phyloP scores from a whole-genome alignment of 2,888 invertebrate genomes.

The Agonopterix heracliana region DNA sequence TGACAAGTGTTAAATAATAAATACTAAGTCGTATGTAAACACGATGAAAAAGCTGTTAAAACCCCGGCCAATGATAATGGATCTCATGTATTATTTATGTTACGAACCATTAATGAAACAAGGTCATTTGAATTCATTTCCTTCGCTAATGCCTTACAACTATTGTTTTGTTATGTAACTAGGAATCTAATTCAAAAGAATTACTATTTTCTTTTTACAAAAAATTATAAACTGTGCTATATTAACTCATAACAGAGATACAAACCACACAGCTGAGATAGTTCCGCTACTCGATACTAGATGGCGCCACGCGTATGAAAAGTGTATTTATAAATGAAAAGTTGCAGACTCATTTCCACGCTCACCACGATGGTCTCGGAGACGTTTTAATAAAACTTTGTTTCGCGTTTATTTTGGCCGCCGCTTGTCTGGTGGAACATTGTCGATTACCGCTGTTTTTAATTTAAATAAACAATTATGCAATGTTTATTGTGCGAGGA shows the following conservation, averaged over 20 bases:
- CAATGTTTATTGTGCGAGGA: not conserved
- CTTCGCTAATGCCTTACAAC: slow-evolving; percentile 23
- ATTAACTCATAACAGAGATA: not conserved
- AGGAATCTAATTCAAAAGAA: not conserved
- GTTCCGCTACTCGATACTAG: slow-evolving; percentile 58
- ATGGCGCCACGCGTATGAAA: slow-evolving; percentile 42
- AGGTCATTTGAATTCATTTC: slow-evolving; percentile 68
- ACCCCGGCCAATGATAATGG: slow-evolving; percentile 54
- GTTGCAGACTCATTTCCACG: slow-evolving; percentile 27
- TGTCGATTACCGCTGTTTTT: slow-evolving; percentile 34
- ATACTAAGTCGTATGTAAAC: slow-evolving; percentile 24
- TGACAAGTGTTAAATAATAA: slow-evolving; percentile 12
- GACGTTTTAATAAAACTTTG: slow-evolving; percentile 55
- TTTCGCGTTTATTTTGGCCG: slow-evolving; percentile 50
- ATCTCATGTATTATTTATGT: slow-evolving; percentile 65
- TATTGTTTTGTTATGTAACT: not conserved
- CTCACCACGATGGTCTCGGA: slow-evolving; percentile 37
- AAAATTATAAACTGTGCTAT: not conserved
- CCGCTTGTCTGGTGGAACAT: slow-evolving; percentile 33
- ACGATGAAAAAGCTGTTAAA: slow-evolving; percentile 47
- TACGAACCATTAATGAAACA: slow-evolving; percentile 58
- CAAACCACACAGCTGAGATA: slow-evolving; percentile 4
- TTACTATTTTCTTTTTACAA: not conserved
- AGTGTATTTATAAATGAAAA: not conserved
- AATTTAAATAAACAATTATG: slow-evolving; percentile 31